Conservation (phyloP, 2,113 vertebrate species). For the Oncorhynchus masou region DNA sequence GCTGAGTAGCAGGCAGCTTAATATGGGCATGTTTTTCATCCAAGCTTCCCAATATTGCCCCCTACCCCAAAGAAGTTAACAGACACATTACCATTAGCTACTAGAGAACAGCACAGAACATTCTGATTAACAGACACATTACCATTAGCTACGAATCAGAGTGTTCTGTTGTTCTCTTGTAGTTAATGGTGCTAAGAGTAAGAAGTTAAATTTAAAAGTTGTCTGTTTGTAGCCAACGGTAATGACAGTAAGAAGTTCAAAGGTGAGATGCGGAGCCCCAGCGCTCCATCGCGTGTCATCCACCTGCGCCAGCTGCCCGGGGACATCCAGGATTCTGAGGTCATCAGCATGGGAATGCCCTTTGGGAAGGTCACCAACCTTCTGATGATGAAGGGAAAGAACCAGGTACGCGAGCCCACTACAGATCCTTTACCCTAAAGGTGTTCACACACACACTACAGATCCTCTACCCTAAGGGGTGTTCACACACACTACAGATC, state of each 20-base stretch:
- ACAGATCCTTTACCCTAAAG: too few relatives aligned
- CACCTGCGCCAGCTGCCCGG: slow-evolving; percentile 92
- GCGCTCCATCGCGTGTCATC: slow-evolving; percentile 90
- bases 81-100: too few relatives aligned
- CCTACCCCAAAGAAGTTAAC: too few relatives aligned
- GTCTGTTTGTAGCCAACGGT: slow-evolving; percentile 84
- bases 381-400: slow-evolving; percentile 97
- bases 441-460: too few relatives aligned
- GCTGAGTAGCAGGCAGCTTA: too few relatives aligned
- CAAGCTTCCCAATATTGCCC: too few relatives aligned
- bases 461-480: too few relatives aligned
- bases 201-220: neutral
- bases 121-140: slow-evolving; percentile 26
- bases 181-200: too few relatives aligned
- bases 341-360: slow-evolving; percentile 93
- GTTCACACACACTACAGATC: neutral
- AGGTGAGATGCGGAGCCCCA: slow-evolving; percentile 85
- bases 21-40: too few relatives aligned
- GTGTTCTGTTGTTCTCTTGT: too few relatives aligned
- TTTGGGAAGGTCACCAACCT: slow-evolving; percentile 98
- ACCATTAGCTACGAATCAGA: slow-evolving; percentile 55
- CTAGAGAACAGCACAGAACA: slow-evolving; percentile 30
- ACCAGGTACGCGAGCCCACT: slow-evolving; percentile 79
- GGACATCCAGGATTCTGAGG: slow-evolving; percentile 93
- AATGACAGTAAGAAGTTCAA: slow-evolving; percentile 99